Percentiles rank a stretch among this genome's conserved stretches.
Conservation (phyloP, 2,888 invertebrate genomes). For the Physocephala rufipes region DNA sequence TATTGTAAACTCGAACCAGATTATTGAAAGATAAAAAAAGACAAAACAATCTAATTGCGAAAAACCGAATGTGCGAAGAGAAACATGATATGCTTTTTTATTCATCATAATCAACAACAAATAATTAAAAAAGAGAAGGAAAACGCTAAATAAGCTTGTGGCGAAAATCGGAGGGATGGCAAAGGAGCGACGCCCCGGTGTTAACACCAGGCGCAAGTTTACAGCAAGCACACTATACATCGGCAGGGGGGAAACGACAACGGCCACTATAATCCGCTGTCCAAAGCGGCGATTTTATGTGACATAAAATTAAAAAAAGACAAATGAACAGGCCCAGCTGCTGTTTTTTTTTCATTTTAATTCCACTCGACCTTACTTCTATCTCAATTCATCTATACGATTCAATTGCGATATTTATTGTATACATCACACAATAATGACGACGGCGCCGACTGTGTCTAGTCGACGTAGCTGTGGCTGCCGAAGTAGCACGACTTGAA, state of each 20-base stretch:
- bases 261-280: neutral
- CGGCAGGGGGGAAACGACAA: constrained; percentile 6
- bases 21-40: constrained; percentile 13
- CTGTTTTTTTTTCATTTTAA: constrained; percentile 11
- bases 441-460: neutral
- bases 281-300: neutral
- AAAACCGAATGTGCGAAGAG: neutral
- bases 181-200: constrained; percentile 18
- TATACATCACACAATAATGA: too few relatives aligned
- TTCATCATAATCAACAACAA: neutral
- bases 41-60: constrained; percentile 8
- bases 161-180: constrained; percentile 23
- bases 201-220: neutral
- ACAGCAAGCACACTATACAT: neutral
- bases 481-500: neutral
- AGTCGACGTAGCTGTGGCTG: neutral
- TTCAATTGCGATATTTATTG: neutral
- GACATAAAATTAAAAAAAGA: neutral
- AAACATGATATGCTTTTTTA: constrained; percentile 13
- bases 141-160: constrained; percentile 1
- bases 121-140: constrained; percentile 22
- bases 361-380: neutral
- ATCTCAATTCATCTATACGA: neutral
- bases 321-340: constrained; percentile 21
- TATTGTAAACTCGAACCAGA: neutral